Evolutionary conservation across 1,140 invertebrate species (phyloP).

Genomic region (Protaetia brevitarsis): DNA sequence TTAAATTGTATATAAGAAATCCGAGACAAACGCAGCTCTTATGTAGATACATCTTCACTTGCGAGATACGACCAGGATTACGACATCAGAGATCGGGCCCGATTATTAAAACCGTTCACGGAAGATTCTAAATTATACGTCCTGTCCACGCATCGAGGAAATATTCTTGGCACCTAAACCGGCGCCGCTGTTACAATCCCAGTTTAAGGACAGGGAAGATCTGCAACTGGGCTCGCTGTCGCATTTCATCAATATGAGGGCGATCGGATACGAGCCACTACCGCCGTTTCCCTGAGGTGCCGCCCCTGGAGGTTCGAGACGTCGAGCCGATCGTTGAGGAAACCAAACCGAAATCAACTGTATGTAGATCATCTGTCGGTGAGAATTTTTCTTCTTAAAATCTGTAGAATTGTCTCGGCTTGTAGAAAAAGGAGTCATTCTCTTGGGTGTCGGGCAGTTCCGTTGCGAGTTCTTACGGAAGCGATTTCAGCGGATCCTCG

Average conservation of each 20-base stretch:
- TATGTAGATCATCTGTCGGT: constrained; percentile 44
- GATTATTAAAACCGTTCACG: constrained; percentile 83
- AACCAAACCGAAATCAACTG: background rate
- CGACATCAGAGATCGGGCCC: constrained; percentile 91
- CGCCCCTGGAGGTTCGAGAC: constrained; percentile 80
- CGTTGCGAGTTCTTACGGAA: background rate
- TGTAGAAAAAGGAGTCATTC: constrained; percentile 26
- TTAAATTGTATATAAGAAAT: constrained; percentile 91
- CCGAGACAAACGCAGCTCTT: constrained; percentile 80
- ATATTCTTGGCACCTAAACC: constrained; percentile 93
- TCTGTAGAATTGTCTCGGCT: background rate
- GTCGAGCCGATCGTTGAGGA: constrained; percentile 49
- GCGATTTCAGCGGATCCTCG: background rate
- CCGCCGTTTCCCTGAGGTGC: constrained; percentile 76
- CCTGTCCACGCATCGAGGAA: constrained; percentile 71
- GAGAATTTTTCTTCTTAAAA: constrained; percentile 18
- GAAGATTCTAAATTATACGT: constrained; percentile 61
- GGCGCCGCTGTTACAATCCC: constrained; percentile 68
- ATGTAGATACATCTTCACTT: constrained; percentile 94
- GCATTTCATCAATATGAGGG: constrained; percentile 85
- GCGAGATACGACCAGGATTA: constrained; percentile 98
- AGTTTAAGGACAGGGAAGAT: constrained; percentile 72
- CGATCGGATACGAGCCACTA: constrained; percentile 83
- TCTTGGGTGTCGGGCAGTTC: constrained; percentile 14
- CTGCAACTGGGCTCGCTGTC: constrained; percentile 95